Percentiles rank a stretch among this genome's conserved stretches.
These are phyloP conservation scores for Cryptoleucopteryx plumbea DNA, from an alignment of 2,113 vertebrate genomes.

Conservation along the genomic window DNA sequence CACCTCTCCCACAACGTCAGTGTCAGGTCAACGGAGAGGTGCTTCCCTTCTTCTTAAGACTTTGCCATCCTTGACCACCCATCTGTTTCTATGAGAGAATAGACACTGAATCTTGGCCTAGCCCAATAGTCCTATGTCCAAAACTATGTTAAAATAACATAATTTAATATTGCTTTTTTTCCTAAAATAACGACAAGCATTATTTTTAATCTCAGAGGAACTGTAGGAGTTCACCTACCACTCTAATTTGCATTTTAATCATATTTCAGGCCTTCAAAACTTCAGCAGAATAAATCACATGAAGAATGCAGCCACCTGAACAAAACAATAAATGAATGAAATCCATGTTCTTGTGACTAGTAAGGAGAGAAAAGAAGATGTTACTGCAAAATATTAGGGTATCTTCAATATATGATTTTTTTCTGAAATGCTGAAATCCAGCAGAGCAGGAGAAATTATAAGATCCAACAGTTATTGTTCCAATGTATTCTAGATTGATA, in stretches of 20 bases:
- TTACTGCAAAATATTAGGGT: neutral
- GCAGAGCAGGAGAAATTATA: neutral
- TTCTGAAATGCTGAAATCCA: neutral
- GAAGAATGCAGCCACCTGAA: neutral
- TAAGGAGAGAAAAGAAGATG: neutral
- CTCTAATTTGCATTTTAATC: neutral
- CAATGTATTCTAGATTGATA: neutral
- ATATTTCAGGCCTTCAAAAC: neutral
- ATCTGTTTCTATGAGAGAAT: neutral
- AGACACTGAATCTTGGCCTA: neutral
- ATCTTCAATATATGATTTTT: neutral
- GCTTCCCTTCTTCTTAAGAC: neutral
- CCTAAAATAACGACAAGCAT: neutral
- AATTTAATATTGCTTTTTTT: neutral
- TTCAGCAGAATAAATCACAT: neutral
- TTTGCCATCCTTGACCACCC: neutral
- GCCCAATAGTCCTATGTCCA: neutral
- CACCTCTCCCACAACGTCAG: neutral
- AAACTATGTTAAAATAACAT: neutral
- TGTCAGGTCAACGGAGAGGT: neutral
- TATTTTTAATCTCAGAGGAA: neutral
- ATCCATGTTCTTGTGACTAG: neutral
- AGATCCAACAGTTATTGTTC: neutral
- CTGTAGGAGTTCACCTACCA: neutral
- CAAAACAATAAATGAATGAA: neutral